A percentile compares a stretch with the other conserved stretches of the same genome.
Evolutionary conservation across 2,888 invertebrate genomes (phyloP).

Genomic region (Ramazzottius varieornatus): DNA sequence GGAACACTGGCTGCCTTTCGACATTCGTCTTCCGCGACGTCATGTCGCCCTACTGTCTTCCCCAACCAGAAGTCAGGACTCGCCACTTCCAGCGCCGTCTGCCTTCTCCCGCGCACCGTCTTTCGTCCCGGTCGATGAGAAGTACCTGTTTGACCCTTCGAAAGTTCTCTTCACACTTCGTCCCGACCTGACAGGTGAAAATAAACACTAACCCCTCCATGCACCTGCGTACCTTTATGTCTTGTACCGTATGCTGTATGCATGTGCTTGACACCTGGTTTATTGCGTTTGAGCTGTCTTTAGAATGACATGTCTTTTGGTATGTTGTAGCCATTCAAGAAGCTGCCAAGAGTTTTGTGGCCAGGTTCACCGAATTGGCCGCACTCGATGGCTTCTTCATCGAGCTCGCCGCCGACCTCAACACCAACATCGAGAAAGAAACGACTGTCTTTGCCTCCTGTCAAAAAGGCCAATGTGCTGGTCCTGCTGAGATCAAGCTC

Average conservation of each 20-base stretch:
- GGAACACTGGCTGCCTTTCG: slow-evolving; percentile 1
- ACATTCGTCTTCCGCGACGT: background rate
- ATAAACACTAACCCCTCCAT: too few relatives aligned
- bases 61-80: background rate
- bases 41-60: background rate
- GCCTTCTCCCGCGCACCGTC: background rate
- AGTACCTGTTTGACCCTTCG: background rate
- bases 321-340: background rate
- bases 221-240: too few relatives aligned
- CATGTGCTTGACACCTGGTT: background rate
- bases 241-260: background rate
- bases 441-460: background rate
- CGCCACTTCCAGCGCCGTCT: background rate
- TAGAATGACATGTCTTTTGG: background rate
- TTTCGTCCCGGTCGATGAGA: background rate
- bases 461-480: background rate
- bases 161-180: background rate
- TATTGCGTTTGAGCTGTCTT: background rate
- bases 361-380: background rate
- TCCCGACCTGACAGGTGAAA: background rate
- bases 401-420: background rate
- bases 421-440: background rate
- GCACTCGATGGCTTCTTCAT: background rate
- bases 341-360: background rate
- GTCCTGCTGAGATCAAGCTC: background rate